Evolutionary conservation across 2,113 vertebrate genomes (phyloP).

Genomic region (Emydura subglobosa): DNA sequence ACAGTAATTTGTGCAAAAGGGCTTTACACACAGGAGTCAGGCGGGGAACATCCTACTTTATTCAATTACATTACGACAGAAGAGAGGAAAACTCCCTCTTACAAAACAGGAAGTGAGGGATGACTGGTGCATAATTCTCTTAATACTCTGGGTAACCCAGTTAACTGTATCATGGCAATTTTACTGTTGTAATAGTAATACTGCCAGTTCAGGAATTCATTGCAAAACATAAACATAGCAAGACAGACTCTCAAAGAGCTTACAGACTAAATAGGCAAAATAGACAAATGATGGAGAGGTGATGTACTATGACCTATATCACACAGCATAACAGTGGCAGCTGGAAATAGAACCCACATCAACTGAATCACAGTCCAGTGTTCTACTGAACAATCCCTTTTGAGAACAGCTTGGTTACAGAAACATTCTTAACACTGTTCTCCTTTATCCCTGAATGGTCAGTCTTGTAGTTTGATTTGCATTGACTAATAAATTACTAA

Average conservation of each 20-base stretch:
- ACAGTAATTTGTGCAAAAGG: background rate
- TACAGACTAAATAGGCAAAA: background rate
- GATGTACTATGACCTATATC: rapidly evolving
- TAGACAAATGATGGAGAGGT: background rate
- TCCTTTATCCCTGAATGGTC: background rate
- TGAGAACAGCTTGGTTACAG: background rate
- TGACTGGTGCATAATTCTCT: background rate
- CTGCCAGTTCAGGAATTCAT: background rate
- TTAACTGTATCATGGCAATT: background rate
- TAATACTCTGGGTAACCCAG: background rate
- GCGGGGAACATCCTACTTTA: background rate
- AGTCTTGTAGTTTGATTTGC: background rate
- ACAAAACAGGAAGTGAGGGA: background rate
- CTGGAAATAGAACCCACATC: background rate
- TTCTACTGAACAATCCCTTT: background rate
- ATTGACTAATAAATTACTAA: background rate
- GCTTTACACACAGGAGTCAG: background rate
- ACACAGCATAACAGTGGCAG: rapidly evolving
- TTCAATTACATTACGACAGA: background rate
- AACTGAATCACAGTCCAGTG: background rate
- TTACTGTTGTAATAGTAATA: background rate
- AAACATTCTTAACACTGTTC: background rate
- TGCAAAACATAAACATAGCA: background rate
- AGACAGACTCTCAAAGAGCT: background rate
- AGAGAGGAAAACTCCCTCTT: background rate